Evolutionary conservation across 2,888 invertebrate genomes (phyloP).

Genomic region (Lycophotia porphyrea): DNA sequence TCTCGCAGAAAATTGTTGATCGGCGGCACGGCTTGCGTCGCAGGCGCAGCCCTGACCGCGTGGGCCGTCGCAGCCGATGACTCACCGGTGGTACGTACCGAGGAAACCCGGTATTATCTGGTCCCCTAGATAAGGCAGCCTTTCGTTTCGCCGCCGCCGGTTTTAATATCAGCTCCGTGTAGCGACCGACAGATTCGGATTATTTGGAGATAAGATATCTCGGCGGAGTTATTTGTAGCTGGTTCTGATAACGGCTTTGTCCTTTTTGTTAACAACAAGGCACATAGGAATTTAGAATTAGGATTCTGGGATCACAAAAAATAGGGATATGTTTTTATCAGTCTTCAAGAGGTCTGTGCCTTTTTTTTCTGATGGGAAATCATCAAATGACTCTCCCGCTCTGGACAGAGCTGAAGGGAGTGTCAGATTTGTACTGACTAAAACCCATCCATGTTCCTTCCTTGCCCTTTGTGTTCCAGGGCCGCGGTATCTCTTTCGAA

Average conservation of each 20-base stretch:
- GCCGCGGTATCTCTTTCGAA: too few relatives aligned
- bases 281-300: background rate
- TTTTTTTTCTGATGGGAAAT: too few relatives aligned
- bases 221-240: conserved; percentile 26
- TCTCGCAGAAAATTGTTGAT: conserved; percentile 90
- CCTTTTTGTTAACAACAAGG: background rate
- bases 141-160: conserved; percentile 23
- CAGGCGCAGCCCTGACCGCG: conserved; percentile 91
- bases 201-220: conserved; percentile 33
- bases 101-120: conserved; percentile 52
- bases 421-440: too few relatives aligned
- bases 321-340: background rate
- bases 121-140: conserved; percentile 40
- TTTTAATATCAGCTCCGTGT: conserved; percentile 41
- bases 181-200: conserved; percentile 12
- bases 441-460: too few relatives aligned
- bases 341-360: too few relatives aligned
- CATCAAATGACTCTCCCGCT: too few relatives aligned
- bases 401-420: too few relatives aligned
- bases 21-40: conserved; percentile 90
- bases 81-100: conserved; percentile 80
- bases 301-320: background rate
- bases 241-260: conserved; percentile 24
- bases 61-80: conserved; percentile 91
- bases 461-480: too few relatives aligned